Evolutionary conservation across 2,888 invertebrate species (phyloP).

Genomic region (Cephus spinipes): DNA sequence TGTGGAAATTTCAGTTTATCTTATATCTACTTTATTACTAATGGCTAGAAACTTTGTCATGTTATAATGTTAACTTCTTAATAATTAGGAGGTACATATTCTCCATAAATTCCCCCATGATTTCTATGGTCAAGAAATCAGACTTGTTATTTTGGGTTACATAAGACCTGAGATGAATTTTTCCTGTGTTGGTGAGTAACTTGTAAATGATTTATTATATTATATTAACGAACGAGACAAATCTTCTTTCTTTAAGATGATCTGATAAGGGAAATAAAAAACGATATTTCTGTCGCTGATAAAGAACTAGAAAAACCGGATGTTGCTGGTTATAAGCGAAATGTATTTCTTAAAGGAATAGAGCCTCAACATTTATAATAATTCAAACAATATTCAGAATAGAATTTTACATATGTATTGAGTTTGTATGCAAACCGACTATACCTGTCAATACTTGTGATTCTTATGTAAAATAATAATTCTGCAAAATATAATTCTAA

Average conservation of each 20-base stretch:
- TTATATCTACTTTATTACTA: too few species aligned
- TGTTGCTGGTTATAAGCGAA: neutral
- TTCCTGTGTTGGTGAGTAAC: slow-evolving; percentile 71
- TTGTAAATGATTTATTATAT: too few species aligned
- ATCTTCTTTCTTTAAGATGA: slow-evolving; percentile 69
- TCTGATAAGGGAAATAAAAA: slow-evolving; percentile 81
- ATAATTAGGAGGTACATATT: slow-evolving; percentile 88
- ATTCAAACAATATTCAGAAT: too few species aligned
- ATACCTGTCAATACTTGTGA: too few species aligned
- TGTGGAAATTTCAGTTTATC: too few species aligned
- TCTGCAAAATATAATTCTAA: too few species aligned
- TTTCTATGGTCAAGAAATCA: slow-evolving; percentile 87
- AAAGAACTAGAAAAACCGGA: slow-evolving; percentile 72
- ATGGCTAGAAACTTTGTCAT: too few species aligned
- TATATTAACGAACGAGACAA: too few species aligned
- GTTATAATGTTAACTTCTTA: slow-evolving; percentile 31
- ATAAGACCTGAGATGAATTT: slow-evolving; percentile 89
- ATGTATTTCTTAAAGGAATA: neutral
- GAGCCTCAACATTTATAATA: too few species aligned
- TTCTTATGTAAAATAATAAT: too few species aligned
- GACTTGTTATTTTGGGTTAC: slow-evolving; percentile 84
- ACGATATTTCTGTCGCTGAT: slow-evolving; percentile 81
- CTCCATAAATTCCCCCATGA: slow-evolving; percentile 85
- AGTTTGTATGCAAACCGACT: too few species aligned
- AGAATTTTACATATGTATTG: too few species aligned